Percentiles rank a stretch among this genome's conserved stretches.
phyloP scores from a whole-genome alignment of 2,888 invertebrate genomes.

The Harmothoe impar region DNA sequence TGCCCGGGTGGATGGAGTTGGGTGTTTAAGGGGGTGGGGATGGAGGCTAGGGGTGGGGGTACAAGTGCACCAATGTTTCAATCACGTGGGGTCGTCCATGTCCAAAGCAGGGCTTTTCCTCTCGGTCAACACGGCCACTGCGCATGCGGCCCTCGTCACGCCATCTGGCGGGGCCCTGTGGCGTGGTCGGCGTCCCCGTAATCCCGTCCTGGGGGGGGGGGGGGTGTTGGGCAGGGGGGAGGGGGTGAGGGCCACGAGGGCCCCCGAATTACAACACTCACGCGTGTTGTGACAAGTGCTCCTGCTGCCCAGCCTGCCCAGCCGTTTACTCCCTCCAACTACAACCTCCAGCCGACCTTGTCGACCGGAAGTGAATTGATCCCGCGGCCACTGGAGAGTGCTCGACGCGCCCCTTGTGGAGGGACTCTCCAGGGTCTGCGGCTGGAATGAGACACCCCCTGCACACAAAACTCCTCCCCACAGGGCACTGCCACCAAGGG shows the following conservation, averaged over 20 bases:
- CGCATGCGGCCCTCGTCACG: neutral
- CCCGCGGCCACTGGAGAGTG: constrained; percentile 25
- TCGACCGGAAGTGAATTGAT: constrained; percentile 49
- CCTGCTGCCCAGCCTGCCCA: neutral
- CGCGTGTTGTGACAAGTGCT: constrained; percentile 40
- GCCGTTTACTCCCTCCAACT: neutral
- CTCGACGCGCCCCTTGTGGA: neutral
- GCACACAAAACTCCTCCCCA: neutral
- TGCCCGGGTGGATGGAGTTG: too few species aligned
- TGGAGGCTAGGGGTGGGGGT: too few species aligned
- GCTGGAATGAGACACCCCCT: neutral
- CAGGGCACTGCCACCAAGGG: neutral
- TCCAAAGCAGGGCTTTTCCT: constrained; percentile 21
- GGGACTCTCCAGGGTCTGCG: neutral
- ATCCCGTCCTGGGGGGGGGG: neutral
- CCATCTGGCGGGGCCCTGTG: neutral
- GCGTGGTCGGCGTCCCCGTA: neutral
- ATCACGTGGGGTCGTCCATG: neutral
- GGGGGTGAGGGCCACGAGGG: neutral
- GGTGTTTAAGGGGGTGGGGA: too few species aligned
- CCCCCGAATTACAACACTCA: neutral
- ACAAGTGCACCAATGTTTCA: neutral
- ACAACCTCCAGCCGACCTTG: constrained; percentile 40
- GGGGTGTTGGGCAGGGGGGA: neutral
- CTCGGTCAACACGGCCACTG: constrained; percentile 19